Evolutionary conservation across 2,888 invertebrate genomes (phyloP), one percentile per base, ranked within the genome.

Genomic region (Adelphocoris suturalis): DNA sequence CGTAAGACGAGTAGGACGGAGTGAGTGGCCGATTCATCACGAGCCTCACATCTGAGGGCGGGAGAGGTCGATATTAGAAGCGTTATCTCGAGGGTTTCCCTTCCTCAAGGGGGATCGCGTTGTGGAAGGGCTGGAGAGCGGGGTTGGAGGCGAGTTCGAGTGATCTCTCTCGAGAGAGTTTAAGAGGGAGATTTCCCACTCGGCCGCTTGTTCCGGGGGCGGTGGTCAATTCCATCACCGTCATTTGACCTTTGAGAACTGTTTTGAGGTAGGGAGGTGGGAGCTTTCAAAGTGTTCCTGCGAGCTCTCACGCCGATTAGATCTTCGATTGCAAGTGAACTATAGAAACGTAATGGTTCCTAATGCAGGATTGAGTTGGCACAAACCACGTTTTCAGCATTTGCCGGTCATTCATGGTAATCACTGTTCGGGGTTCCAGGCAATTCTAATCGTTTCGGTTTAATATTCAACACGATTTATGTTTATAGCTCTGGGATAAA

Each of bases 11-110:
- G 68, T 37, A 5, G 68, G 27, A 68, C 37, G 37, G 37, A 68
- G 27, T n/a, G 68, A 68, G 68, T 68, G 68, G 68, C 68, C 23
- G 68, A 68, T 68, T 68, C 68, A 68, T 68, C 68, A 68, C 68
- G 23, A 52, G 52, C 52, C 52, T 52, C 52, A 52, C 52, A 52
- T 16, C 52, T 13, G 52, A 52, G 52, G 16, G 52, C 37, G 37
- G 37, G 37, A 37, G 37, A 37, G 52, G 68, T 68, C 68, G 68
- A 68, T 68, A 23, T 68, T 19, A 68, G 68, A 7, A 68, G 23
- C 68, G 68, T 68, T 68, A 68, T 23, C 68, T 68, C 23, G 68
- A 23, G 23, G 27, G 68, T 11, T 23, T 23, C 5, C 11, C 68
- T 19, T 68, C 27, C 68, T 68, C 68, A 68, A 68, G 68, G 68